These are phyloP conservation scores for Ginglymostoma cirratum DNA, from an alignment of 2,113 vertebrate species.

Conservation along the genomic window DNA sequence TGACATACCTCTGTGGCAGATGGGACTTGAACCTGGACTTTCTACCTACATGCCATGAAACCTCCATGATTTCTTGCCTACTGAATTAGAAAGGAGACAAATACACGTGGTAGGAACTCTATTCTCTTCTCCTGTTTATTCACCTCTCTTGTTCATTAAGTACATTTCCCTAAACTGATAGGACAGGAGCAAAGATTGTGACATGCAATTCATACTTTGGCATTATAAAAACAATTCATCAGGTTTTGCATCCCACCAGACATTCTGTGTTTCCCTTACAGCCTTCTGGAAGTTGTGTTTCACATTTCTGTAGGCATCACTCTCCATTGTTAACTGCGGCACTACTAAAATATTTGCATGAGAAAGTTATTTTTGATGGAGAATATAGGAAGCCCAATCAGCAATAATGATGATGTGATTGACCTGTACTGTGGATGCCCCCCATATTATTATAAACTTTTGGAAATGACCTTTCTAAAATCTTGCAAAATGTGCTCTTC, in stretches of 20 bases:
- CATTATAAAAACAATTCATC: neutral
- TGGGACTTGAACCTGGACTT: too few species aligned
- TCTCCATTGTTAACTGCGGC: neutral
- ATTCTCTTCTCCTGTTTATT: neutral
- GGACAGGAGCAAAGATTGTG: neutral
- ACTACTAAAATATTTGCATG: neutral
- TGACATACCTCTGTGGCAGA: too few species aligned
- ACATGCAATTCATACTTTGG: neutral
- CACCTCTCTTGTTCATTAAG: neutral
- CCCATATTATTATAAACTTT: too few species aligned
- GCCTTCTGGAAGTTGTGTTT: neutral
- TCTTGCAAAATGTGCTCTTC: too few species aligned
- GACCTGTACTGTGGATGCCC: too few species aligned
- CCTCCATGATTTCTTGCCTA: neutral
- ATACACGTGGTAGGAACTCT: neutral
- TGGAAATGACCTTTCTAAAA: too few species aligned
- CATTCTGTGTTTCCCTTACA: neutral
- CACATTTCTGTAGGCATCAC: neutral
- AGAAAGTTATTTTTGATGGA: neutral
- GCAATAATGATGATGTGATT: neutral
- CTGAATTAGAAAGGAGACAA: neutral
- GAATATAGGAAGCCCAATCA: neutral
- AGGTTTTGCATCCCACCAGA: neutral
- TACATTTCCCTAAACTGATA: neutral
- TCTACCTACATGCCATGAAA: too few species aligned